Percentiles rank a stretch among this genome's conserved stretches.
phyloP scores from a whole-genome alignment of 1,140 invertebrate genomes.

The Drosophila sproati region DNA sequence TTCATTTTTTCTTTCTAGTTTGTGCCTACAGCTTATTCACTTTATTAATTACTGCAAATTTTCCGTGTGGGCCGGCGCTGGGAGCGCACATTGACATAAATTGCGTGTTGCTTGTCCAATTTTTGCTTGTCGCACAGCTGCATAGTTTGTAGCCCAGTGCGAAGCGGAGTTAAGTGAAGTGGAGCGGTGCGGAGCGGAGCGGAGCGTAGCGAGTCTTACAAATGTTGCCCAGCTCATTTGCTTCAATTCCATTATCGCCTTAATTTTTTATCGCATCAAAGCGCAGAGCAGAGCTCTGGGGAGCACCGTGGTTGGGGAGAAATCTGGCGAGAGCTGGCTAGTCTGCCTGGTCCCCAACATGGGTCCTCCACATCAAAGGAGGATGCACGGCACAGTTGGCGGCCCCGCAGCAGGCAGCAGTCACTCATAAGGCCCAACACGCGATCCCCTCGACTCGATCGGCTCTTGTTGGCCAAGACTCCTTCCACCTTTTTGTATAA shows the following conservation, averaged over 20 bases:
- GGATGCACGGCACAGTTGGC: conserved; percentile 79
- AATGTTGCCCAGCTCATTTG: conserved; percentile 83
- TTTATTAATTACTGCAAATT: conserved; percentile 81
- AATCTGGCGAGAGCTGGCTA: background rate
- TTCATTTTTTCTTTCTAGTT: conserved; percentile 9
- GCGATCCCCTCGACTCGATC: conserved; percentile 51
- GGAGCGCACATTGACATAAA: conserved; percentile 81
- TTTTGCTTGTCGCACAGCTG: conserved; percentile 82
- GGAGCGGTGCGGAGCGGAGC: background rate
- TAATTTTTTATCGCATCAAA: conserved; percentile 84
- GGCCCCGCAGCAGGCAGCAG: conserved; percentile 73
- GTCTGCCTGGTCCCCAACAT: conserved; percentile 40
- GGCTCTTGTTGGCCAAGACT: conserved; percentile 8
- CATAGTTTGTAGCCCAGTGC: conserved; percentile 51
- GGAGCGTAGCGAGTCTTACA: conserved; percentile 56
- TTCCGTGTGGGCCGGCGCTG: conserved; percentile 77
- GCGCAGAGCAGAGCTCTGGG: conserved; percentile 42
- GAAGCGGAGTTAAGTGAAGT: too few relatives aligned
- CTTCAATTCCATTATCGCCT: conserved; percentile 84
- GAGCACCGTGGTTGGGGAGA: background rate
- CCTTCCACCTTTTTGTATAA: conserved; percentile 62
- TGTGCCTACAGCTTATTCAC: conserved; percentile 33
- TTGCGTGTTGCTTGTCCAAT: conserved; percentile 83
- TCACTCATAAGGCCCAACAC: conserved; percentile 75
- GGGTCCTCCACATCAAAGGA: conserved; percentile 75